Base-by-base conservation (phyloP, 2,888 invertebrate species). In the Petrolisthes manimaculis region DNA sequence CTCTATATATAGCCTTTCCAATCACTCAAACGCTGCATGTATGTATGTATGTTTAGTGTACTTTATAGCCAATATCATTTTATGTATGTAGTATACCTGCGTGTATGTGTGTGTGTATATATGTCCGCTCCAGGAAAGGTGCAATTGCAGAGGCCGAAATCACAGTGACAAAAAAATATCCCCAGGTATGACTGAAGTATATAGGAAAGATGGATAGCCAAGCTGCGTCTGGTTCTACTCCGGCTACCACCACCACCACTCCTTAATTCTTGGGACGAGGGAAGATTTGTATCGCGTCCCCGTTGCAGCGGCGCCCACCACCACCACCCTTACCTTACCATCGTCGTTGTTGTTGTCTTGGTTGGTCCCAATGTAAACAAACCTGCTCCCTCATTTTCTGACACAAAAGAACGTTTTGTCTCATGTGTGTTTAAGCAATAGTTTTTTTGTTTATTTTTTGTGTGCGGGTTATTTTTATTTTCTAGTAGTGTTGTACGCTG, bases 161-260 rank as follows among this genome's bases (percentile, higher is more conserved):
- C 86, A 83, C 86, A 69, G 61, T 83, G 86, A 78, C 80, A 86
- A 86, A 86, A 78, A 37, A 37, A 37, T 37, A 77, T 86, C 83
- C 78, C 37, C 82, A 86, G 67, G 83, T 83, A 86, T 86, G 86
- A 86, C 82, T 86, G 86, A 86, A 83, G 74, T 86, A 86, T 86
- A 86, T 83, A 86, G 83, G 83, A 54, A 77, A 83, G 82, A 86
- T 86, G 61, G 83, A 86, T 82, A 77, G 83, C 67, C 78, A 9
- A 69, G 78, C 83, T 69, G 75, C 61, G 21, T 37, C 55, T 82
- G 82, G 53, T 53, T 37, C 61, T 53, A 18, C 53, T 54, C 61
- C 75, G 37, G 12, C 14, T 0, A 5, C 14, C 5, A 5, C 69
- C 8, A 24, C n/a, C 51, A 67, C 51, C 37, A 37, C 37, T 37